Evolutionary conservation across 2,888 invertebrate species (phyloP).

Genomic region (Aporophyla nigra): DNA sequence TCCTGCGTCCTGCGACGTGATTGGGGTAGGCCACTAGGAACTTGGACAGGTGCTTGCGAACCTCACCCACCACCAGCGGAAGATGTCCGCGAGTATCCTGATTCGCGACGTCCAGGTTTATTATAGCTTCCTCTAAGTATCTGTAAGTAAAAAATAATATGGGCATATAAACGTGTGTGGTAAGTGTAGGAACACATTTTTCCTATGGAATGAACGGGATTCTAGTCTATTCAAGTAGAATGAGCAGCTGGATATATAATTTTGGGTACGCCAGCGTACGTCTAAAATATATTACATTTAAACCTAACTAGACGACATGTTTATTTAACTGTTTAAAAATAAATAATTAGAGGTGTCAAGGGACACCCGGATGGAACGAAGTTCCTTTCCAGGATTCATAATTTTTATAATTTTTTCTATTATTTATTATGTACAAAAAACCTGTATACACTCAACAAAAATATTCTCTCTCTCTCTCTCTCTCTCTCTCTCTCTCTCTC

Average conservation of each 20-base stretch:
- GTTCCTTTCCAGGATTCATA: no score
- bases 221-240: neutral
- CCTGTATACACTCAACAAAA: no score
- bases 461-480: no score
- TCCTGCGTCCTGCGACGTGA: constrained; percentile 91
- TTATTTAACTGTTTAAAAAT: neutral
- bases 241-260: no score
- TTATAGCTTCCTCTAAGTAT: constrained; percentile 96
- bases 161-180: neutral
- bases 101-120: constrained; percentile 94
- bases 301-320: neutral
- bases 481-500: no score
- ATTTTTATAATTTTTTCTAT: no score
- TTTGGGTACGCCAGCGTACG: no score
- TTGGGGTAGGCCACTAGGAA: constrained; percentile 91
- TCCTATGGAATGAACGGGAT: neutral
- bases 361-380: no score
- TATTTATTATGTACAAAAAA: no score
- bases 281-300: neutral
- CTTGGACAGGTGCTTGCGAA: constrained; percentile 91
- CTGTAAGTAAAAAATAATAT: constrained; percentile 84
- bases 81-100: constrained; percentile 95
- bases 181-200: no score
- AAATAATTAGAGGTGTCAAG: neutral
- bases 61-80: constrained; percentile 94